Evolutionary conservation across 2,797 vertebrate species (phyloP).

Genomic region (Chelon auratus): DNA sequence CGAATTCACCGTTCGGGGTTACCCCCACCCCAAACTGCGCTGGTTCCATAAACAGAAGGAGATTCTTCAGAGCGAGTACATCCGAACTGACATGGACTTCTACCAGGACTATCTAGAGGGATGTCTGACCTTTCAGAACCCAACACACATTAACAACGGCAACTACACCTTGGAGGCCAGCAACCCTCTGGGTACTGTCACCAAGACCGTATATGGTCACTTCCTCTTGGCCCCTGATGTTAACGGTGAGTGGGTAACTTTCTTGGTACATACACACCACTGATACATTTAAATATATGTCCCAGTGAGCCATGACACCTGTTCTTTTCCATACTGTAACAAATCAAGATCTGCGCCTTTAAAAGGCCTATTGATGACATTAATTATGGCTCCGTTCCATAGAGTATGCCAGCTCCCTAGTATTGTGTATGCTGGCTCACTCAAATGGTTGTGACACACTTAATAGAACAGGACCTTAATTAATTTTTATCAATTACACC

Average conservation of each 20-base stretch:
- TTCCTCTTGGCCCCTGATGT: constrained; percentile 89
- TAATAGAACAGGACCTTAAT: too few relatives aligned
- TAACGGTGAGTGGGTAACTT: constrained; percentile 56
- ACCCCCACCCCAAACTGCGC: constrained; percentile 91
- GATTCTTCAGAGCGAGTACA: constrained; percentile 88
- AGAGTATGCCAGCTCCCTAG: too few relatives aligned
- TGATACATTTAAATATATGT: too few relatives aligned
- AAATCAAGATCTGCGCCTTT: too few relatives aligned
- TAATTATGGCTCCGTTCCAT: too few relatives aligned
- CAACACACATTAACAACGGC: constrained; percentile 97
- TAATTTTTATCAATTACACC: too few relatives aligned
- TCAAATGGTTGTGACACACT: too few relatives aligned
- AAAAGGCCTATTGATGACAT: too few relatives aligned
- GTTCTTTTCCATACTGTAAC: too few relatives aligned
- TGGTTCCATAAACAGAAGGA: constrained; percentile 92
- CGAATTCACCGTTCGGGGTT: constrained; percentile 93
- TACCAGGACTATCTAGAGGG: constrained; percentile 94
- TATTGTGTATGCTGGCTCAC: too few relatives aligned
- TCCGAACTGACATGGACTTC: constrained; percentile 90
- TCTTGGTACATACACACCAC: too few relatives aligned
- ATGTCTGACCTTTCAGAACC: constrained; percentile 95
- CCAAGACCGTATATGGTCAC: constrained; percentile 93
- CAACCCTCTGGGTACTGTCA: constrained; percentile 91
- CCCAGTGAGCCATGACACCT: too few relatives aligned
- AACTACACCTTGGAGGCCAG: constrained; percentile 97